These are phyloP conservation scores for Mycalesis mineus DNA, from an alignment of 2,888 invertebrate genomes.

Conservation along the genomic window DNA sequence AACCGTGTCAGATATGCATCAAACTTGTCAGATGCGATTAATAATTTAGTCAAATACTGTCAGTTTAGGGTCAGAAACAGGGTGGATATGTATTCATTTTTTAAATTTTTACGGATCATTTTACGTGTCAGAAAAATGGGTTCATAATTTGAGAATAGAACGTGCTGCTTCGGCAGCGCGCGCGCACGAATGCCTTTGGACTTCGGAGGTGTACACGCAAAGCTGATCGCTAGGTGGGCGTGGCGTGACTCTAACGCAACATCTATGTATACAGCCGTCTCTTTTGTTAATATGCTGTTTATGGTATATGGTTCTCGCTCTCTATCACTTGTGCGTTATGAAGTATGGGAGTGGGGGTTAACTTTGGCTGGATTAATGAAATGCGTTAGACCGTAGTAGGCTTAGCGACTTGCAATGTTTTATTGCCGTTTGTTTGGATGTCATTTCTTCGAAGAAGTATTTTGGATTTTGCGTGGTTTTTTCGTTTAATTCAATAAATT, in stretches of 20 bases:
- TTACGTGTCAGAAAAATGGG: conserved; percentile 25
- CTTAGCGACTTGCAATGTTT: conserved; percentile 17
- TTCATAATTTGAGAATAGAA: conserved; percentile 41
- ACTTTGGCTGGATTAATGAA: conserved; percentile 74
- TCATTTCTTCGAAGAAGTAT: not conserved
- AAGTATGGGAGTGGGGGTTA: conserved; percentile 63
- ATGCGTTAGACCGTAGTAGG: conserved; percentile 48
- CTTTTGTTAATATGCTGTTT: conserved; percentile 31
- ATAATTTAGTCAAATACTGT: not conserved
- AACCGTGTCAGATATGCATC: not conserved
- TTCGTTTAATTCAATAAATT: too few relatives aligned
- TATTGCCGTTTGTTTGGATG: conserved; percentile 9
- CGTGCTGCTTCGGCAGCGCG: conserved; percentile 66
- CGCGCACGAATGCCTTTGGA: conserved; percentile 74
- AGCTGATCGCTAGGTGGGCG: conserved; percentile 60
- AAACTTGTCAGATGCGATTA: not conserved
- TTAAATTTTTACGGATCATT: conserved; percentile 10
- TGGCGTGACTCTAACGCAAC: conserved; percentile 73
- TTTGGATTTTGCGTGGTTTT: not conserved
- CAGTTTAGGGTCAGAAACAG: not conserved
- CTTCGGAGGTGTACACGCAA: conserved; percentile 66
- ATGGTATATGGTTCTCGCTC: conserved; percentile 40
- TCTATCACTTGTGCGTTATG: conserved; percentile 68
- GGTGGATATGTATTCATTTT: conserved; percentile 3
- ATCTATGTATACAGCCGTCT: conserved; percentile 58